Percentiles rank a stretch among this genome's conserved stretches.
phyloP scores from a whole-genome alignment of 2,797 vertebrate species.

The Percopsis omiscomaycus region DNA sequence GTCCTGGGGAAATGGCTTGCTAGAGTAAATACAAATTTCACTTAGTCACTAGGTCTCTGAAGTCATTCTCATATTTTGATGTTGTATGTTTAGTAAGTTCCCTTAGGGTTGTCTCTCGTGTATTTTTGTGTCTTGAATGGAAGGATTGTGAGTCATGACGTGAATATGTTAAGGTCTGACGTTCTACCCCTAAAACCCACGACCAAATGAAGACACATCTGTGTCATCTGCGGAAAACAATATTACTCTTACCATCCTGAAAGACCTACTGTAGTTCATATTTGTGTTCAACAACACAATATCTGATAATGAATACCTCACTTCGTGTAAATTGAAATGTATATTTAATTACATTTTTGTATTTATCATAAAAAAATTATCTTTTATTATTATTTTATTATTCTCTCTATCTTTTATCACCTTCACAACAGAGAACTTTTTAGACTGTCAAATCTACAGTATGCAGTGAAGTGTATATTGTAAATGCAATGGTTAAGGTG shows the following conservation, averaged over 20 bases:
- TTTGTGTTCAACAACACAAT: neutral
- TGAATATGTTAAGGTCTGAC: neutral
- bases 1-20: slow-evolving; percentile 37
- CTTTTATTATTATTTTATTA: slow-evolving; percentile 22
- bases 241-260: neutral
- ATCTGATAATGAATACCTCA: neutral
- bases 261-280: neutral
- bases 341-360: neutral
- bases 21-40: slow-evolving; percentile 12
- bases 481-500: slow-evolving; percentile 17
- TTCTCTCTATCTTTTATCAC: slow-evolving; percentile 41
- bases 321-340: neutral
- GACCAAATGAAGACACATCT: neutral
- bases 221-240: neutral
- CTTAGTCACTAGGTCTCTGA: slow-evolving; percentile 14
- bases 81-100: neutral
- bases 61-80: too few relatives aligned
- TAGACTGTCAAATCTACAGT: slow-evolving; percentile 1
- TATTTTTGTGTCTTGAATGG: too few relatives aligned
- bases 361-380: slow-evolving; percentile 20
- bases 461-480: too few relatives aligned
- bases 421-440: slow-evolving; percentile 14
- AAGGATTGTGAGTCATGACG: too few relatives aligned
- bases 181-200: slow-evolving; percentile 1
- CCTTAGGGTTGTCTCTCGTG: too few relatives aligned